These are phyloP conservation scores for Neomorphus geoffroyi DNA, from an alignment of 2,797 vertebrate genomes.

Conservation along the genomic window DNA sequence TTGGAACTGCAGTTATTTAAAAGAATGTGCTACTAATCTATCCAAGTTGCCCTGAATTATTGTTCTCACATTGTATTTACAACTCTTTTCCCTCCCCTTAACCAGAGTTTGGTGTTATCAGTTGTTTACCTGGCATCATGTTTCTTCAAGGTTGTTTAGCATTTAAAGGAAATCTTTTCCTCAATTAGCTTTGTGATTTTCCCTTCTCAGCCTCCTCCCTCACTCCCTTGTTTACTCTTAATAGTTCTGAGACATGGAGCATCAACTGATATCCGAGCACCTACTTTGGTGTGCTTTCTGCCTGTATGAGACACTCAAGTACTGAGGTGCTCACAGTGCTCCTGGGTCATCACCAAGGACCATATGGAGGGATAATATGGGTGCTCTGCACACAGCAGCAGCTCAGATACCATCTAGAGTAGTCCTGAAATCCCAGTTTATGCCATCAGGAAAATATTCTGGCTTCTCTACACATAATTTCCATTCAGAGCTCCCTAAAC, in stretches of 20 bases:
- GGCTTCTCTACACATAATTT: background rate
- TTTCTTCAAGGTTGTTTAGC: constrained; percentile 32
- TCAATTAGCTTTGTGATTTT: constrained; percentile 5
- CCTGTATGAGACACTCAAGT: background rate
- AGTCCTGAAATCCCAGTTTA: background rate
- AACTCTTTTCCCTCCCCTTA: background rate
- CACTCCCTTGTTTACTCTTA: background rate
- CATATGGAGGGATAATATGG: background rate
- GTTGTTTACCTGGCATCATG: background rate
- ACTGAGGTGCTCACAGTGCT: background rate
- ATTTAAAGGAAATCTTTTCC: constrained; percentile 41
- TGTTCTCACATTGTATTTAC: background rate
- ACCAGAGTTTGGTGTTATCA: background rate
- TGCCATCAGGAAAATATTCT: background rate
- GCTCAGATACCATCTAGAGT: background rate
- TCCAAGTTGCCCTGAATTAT: background rate
- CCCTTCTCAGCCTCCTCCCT: background rate
- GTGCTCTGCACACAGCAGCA: background rate
- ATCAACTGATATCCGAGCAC: background rate
- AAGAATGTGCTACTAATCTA: background rate
- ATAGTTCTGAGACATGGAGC: background rate
- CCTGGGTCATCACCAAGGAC: background rate
- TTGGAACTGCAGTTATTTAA: background rate
- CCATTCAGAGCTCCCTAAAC: background rate
- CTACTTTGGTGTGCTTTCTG: background rate